Base-by-base conservation (phyloP, 2,888 invertebrate species). In the Drosophila quasianomalipes region DNA sequence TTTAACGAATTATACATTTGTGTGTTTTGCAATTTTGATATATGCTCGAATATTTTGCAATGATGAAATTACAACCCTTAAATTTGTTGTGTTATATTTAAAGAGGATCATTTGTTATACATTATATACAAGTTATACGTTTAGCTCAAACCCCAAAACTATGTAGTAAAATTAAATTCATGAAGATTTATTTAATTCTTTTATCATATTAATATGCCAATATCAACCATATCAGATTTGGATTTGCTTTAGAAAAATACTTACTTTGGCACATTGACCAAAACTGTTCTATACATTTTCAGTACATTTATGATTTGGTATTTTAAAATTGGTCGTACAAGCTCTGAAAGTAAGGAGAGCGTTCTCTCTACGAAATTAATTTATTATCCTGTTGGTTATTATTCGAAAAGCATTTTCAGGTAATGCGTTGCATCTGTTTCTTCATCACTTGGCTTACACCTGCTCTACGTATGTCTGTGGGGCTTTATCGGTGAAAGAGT, bases 401-500 rank as follows among this genome's bases (percentile, higher is more conserved):
- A 22, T 47, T 7, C 22, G 41, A n/a, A 41, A 41, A n/a, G n/a
- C 16, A 47, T 47, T 22, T 47, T 14, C 41, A 22, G 14, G 7
- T 22, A 47, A 7, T 41, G 14, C 7, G 22, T 22, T 47, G 22
- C 47, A 26, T 47, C 47, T 26, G 47, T 47, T 4, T 26, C 16
- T 52, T n/a, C 30, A n/a, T 52, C 12, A 12, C 28, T 19, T 10
- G 19, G 47, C 19, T 47, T 39, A 41, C 52, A 79, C 49, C 74
- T 67, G 76, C 39, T 55, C n/a, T 31, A 1, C 19, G 28, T 44
- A 10, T 28, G 2, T 37, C 19, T 37, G 3, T 57, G 19, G 14
- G 33, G 19, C 35, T 55, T 67, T 64, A 70, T 52, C 58, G 79
- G 65, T 61, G 58, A 62, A 70, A 63, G 84, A 82, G 71, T 79